Evolutionary conservation across 2,888 invertebrate genomes (phyloP), one percentile per base, ranked within the genome.

Genomic region (Nineta flava): DNA sequence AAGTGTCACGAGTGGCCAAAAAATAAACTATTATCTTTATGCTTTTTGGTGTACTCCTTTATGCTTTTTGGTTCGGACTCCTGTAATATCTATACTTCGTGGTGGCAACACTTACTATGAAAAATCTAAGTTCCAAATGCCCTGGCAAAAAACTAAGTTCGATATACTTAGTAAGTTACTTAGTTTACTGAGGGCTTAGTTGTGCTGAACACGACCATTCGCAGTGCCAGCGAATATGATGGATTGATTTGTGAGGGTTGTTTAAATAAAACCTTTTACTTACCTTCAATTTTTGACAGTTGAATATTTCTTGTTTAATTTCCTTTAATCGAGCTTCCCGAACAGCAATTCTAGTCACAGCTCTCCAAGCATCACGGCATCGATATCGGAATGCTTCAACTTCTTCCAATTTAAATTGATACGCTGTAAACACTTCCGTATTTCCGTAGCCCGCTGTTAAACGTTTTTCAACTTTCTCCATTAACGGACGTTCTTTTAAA

Each of bases 361-460:
- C 87, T 59, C 87, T 79, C 86, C 95, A 87, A 3, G 94, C 97
- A 72, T 99, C 97, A 61, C 85, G 79, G 0, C 96, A 87, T 57
- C 99, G 75, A 69, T 99, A 96, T 54, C 88, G 75, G 66, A 99
- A 97, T 0, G 95, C 87, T 64, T 97, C 96, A 46, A 99, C 85
- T 69, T 99, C 95, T 54, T 93, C 87, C 66, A 97, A 73, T 59
- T 87, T 87, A 64, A 99, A 96, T 62, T 92, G 83, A 68, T 94
- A 99, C 50, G 88, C 85, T 65, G 87, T 88, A 54, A 84, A 66
- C 44, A 79, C 70, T 53, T 75, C 73, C 32, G 77, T 73, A 52
- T 73, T 74, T 42, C 75, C 75, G 55, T 82, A 79, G 44, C 79
- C 79, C 52, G 73, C 72, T 48, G 81, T 77, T 9, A 91, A 66